These are phyloP conservation scores for Trematocara stigmaticum DNA, from an alignment of 2,113 vertebrate genomes.

Conservation along the genomic window DNA sequence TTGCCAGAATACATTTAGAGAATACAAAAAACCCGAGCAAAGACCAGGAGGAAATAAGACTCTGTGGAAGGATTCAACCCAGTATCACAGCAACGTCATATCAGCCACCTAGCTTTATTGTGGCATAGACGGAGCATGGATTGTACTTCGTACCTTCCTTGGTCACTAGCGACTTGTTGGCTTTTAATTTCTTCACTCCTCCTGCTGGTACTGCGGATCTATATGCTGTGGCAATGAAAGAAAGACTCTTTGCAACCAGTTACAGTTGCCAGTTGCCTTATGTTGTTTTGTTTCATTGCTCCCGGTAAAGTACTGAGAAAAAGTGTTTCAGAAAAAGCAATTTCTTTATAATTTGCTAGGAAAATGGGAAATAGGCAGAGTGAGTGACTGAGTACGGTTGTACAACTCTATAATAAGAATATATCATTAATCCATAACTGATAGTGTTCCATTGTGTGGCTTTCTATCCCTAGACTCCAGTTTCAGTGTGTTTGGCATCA, in stretches of 20 bases:
- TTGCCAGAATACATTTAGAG: background rate
- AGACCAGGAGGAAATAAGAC: background rate
- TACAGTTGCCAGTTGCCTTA: background rate
- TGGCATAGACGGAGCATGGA: background rate
- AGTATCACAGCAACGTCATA: background rate
- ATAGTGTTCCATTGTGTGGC: background rate
- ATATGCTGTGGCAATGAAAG: background rate
- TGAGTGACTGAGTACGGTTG: background rate
- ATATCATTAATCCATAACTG: background rate
- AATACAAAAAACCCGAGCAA: background rate
- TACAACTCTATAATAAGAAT: background rate
- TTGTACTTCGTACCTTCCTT: background rate
- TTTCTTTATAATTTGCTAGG: background rate
- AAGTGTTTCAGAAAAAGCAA: background rate
- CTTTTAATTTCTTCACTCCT: background rate
- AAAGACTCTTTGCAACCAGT: background rate
- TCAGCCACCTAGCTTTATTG: background rate
- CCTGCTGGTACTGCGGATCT: background rate
- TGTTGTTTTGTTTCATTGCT: background rate
- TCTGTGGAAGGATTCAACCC: background rate
- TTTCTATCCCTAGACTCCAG: background rate
- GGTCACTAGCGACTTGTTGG: background rate
- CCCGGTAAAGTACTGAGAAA: background rate
- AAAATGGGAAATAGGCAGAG: background rate
- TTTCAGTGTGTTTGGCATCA: background rate